Evolutionary conservation across 2,797 vertebrate species (phyloP).

Genomic region (Apodemus agrarius): DNA sequence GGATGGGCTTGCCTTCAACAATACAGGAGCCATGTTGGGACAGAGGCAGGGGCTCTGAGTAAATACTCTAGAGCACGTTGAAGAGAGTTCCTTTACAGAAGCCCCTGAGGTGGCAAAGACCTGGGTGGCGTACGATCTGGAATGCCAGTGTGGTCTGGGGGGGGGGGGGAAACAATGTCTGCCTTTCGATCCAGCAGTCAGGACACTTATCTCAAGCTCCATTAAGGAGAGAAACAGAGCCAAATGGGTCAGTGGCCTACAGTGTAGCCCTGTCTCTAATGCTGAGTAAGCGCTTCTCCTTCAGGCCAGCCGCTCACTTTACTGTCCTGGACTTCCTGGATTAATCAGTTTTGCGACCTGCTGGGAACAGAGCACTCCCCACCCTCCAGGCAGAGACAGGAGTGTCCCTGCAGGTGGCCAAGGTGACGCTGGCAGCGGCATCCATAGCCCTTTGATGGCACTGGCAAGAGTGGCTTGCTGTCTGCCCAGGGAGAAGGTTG

Average conservation of each 20-base stretch:
- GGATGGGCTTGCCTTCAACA: neutral
- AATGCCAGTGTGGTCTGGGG: neutral
- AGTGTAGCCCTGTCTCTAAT: neutral
- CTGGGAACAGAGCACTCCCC: neutral
- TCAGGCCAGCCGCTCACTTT: neutral
- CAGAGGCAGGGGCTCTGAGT: too few species aligned
- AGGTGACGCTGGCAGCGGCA: slow-evolving; percentile 55
- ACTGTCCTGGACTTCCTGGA: slow-evolving; percentile 1
- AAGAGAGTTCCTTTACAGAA: neutral
- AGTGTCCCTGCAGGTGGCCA: slow-evolving; percentile 46
- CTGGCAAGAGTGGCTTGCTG: neutral
- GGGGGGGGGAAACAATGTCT: neutral
- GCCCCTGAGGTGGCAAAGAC: neutral
- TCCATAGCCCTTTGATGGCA: neutral
- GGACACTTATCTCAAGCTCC: slow-evolving; percentile 31
- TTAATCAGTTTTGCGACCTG: slow-evolving; percentile 40
- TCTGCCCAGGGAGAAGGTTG: neutral
- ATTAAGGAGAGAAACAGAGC: neutral
- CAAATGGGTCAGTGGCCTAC: neutral
- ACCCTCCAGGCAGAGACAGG: neutral
- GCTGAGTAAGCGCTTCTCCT: neutral
- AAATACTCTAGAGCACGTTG: neutral
- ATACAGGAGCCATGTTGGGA: neutral
- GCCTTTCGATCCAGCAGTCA: neutral
- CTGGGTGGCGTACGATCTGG: neutral